Percentiles rank a stretch among this genome's conserved stretches.
Conservation (phyloP, 2,113 vertebrate genomes). For the Psilopsiagon aurifrons region DNA sequence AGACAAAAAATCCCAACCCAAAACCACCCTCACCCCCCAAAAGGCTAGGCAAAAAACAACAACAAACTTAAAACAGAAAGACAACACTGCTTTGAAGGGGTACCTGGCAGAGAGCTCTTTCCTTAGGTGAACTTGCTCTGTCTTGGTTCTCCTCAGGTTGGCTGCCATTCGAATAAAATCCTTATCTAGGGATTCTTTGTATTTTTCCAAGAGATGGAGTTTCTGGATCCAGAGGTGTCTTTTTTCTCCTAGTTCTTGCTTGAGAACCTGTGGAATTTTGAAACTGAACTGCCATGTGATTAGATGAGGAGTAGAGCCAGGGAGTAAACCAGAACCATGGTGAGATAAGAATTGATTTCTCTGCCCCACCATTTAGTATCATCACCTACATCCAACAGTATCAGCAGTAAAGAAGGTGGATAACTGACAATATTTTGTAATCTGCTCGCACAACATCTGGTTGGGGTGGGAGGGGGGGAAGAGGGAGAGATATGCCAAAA, state of each 20-base stretch:
- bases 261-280: slow-evolving; percentile 63
- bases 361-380: not conserved
- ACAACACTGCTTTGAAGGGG: not conserved
- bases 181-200: slow-evolving; percentile 82
- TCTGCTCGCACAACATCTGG: not conserved
- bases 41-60: not conserved
- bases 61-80: not conserved
- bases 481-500: not conserved
- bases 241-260: slow-evolving; percentile 74
- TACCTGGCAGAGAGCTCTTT: slow-evolving; percentile 83
- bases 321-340: not conserved
- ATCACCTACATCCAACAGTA: not conserved
- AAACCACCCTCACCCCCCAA: not conserved
- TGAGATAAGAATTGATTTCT: not conserved
- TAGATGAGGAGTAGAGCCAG: not conserved
- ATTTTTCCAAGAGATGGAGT: slow-evolving; percentile 81
- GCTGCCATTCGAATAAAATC: slow-evolving; percentile 82
- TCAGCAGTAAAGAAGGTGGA: not conserved
- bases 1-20: not conserved
- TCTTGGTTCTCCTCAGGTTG: slow-evolving; percentile 82
- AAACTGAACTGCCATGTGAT: not conserved
- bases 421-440: not conserved
- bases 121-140: slow-evolving; percentile 80
- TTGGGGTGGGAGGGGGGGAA: not conserved
- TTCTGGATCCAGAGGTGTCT: slow-evolving; percentile 75